Conservation (phyloP, 2,797 vertebrate species). For the Pterois miles region DNA sequence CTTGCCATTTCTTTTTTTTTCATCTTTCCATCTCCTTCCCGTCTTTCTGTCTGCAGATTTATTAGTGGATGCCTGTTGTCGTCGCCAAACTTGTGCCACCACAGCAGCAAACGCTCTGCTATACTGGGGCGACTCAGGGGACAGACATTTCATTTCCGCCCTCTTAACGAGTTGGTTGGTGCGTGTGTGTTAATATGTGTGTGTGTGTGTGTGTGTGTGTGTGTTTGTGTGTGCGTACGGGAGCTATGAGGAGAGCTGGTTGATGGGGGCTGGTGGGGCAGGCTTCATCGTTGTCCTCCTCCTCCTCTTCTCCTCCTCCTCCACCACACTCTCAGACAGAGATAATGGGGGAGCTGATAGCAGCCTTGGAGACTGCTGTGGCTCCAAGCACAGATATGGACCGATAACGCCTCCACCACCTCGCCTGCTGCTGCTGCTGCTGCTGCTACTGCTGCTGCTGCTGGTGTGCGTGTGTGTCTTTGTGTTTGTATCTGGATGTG, state of each 20-base stretch:
- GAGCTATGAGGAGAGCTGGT: slow-evolving; percentile 65
- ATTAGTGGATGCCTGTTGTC: slow-evolving; percentile 48
- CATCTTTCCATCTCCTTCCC: slow-evolving; percentile 11
- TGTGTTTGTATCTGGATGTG: slow-evolving; percentile 31
- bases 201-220: slow-evolving; percentile 16
- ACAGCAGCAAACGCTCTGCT: slow-evolving; percentile 58
- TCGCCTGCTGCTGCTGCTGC: slow-evolving; percentile 69
- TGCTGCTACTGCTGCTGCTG: slow-evolving; percentile 55
- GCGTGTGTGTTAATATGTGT: slow-evolving; percentile 53
- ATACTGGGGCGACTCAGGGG: slow-evolving; percentile 76
- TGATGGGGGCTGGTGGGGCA: slow-evolving; percentile 22
- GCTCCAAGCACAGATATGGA: slow-evolving; percentile 92
- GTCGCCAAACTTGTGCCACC: slow-evolving; percentile 60
- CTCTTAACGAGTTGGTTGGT: slow-evolving; percentile 90
- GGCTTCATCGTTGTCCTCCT: slow-evolving; percentile 59
- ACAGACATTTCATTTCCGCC: slow-evolving; percentile 96
- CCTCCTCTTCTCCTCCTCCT: slow-evolving; percentile 79
- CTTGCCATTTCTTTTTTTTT: slow-evolving; percentile 38
- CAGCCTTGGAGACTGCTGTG: slow-evolving; percentile 94
- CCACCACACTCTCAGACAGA: slow-evolving; percentile 86
- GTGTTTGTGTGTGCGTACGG: slow-evolving; percentile 31
- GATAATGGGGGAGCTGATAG: slow-evolving; percentile 97
- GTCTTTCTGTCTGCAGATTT: slow-evolving; percentile 35
- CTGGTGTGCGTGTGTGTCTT: slow-evolving; percentile 16
- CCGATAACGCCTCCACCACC: slow-evolving; percentile 89